phyloP scores from a whole-genome alignment of 2,797 vertebrate genomes.

The Neosilurus hyrtlii region DNA sequence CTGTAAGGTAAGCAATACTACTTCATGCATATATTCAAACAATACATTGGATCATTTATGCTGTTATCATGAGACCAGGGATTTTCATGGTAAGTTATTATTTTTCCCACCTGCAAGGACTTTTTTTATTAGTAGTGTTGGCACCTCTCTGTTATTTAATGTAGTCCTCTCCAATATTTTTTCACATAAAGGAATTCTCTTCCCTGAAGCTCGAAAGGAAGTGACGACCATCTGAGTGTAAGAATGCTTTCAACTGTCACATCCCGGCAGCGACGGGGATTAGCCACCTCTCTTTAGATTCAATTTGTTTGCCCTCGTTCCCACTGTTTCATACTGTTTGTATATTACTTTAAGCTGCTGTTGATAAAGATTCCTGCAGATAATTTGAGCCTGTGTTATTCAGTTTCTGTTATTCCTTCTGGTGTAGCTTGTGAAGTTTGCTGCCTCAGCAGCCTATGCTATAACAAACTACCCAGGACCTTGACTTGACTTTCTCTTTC shows the following conservation, averaged over 20 bases:
- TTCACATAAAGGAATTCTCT: background rate
- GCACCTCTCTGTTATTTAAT: background rate
- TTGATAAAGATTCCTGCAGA: slow-evolving; percentile 51
- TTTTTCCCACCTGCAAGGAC: too few species aligned
- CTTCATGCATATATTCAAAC: background rate
- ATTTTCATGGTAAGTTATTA: background rate
- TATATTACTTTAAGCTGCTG: slow-evolving; percentile 52
- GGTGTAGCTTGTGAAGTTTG: slow-evolving; percentile 24
- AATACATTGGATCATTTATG: background rate
- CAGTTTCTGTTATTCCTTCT: slow-evolving; percentile 46
- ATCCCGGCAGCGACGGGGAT: slow-evolving; percentile 21
- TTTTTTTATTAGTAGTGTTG: background rate
- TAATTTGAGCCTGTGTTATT: slow-evolving; percentile 41
- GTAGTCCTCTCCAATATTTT: background rate
- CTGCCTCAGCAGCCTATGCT: slow-evolving; percentile 27
- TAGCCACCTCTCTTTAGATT: slow-evolving; percentile 29
- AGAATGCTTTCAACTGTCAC: slow-evolving; percentile 12
- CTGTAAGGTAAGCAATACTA: background rate
- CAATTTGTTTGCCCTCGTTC: slow-evolving; percentile 36
- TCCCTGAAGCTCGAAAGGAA: background rate
- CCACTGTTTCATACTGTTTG: slow-evolving; percentile 45
- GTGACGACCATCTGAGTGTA: background rate
- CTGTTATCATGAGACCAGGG: background rate
- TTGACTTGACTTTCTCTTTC: background rate
- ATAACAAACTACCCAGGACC: slow-evolving; percentile 42